phyloP scores from a whole-genome alignment of 2,888 invertebrate species.

The Anoncus sp. region DNA sequence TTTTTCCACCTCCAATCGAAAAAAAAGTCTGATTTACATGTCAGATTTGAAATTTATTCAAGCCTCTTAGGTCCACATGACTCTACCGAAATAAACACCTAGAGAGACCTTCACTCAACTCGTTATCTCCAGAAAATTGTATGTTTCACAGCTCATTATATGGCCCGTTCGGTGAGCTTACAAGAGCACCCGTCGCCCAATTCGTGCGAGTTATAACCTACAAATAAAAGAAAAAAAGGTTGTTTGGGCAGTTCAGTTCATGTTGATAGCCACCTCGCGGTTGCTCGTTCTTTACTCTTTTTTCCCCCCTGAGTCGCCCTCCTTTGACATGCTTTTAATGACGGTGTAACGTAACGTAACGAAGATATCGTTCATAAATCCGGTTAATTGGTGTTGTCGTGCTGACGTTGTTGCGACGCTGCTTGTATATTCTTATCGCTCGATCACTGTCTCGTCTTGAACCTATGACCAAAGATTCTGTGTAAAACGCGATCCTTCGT shows the following conservation, averaged over 20 bases:
- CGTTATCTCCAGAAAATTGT: slow-evolving; percentile 35
- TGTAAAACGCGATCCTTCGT: slow-evolving; percentile 3
- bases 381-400: slow-evolving; percentile 49
- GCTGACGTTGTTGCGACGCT: slow-evolving; percentile 40
- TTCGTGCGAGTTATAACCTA: slow-evolving; percentile 15
- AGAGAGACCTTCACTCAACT: not conserved
- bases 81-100: not conserved
- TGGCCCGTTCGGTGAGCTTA: slow-evolving; percentile 5
- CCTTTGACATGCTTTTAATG: slow-evolving; percentile 54
- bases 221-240: slow-evolving; percentile 29
- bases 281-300: not conserved
- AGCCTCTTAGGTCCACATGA: not conserved
- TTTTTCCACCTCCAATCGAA: slow-evolving; percentile 6
- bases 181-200: not conserved
- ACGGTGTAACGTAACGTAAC: slow-evolving; percentile 48
- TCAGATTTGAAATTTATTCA: not conserved
- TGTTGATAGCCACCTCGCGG: slow-evolving; percentile 3
- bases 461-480: not conserved
- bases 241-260: slow-evolving; percentile 13
- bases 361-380: slow-evolving; percentile 52
- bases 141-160: slow-evolving; percentile 51
- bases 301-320: not conserved
- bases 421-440: slow-evolving; percentile 43
- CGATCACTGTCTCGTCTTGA: not conserved
- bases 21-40: not conserved